A percentile compares a stretch with the other conserved stretches of the same genome.
phyloP scores from a whole-genome alignment of 2,888 invertebrate species.

The Caenorhabditis plicata region DNA sequence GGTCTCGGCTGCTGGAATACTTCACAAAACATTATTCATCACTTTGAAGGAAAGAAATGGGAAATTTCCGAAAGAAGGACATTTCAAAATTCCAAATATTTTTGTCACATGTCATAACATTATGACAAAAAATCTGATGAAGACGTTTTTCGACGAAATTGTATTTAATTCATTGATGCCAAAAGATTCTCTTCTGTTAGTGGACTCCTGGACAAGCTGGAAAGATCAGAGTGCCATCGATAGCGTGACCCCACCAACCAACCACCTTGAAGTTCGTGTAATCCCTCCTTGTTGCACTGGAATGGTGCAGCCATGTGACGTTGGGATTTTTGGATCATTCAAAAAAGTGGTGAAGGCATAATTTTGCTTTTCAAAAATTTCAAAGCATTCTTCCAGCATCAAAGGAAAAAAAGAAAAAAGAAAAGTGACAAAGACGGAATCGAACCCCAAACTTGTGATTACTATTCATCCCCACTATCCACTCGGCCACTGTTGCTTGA shows the following conservation, averaged over 20 bases:
- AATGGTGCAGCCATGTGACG: constrained; percentile 16
- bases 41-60: constrained; percentile 1
- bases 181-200: constrained; percentile 1
- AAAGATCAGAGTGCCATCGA: constrained; percentile 6
- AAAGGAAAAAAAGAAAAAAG: too few species aligned
- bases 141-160: neutral
- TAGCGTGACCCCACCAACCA: constrained; percentile 3
- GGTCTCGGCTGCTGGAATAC: constrained; percentile 4
- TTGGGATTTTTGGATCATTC: too few species aligned
- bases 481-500: too few species aligned
- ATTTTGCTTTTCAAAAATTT: too few species aligned
- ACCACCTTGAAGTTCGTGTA: neutral
- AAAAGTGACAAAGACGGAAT: too few species aligned
- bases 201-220: constrained; percentile 12
- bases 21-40: constrained; percentile 6
- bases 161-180: constrained; percentile 1
- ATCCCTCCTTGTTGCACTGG: constrained; percentile 15
- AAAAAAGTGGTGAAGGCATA: too few species aligned
- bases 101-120: constrained; percentile 5
- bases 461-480: too few species aligned
- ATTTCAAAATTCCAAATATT: neutral
- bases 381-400: too few species aligned
- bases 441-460: too few species aligned
- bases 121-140: constrained; percentile 5
- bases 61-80: neutral